Conservation (phyloP, 2,797 vertebrate genomes). For the Scolopax rusticola region DNA sequence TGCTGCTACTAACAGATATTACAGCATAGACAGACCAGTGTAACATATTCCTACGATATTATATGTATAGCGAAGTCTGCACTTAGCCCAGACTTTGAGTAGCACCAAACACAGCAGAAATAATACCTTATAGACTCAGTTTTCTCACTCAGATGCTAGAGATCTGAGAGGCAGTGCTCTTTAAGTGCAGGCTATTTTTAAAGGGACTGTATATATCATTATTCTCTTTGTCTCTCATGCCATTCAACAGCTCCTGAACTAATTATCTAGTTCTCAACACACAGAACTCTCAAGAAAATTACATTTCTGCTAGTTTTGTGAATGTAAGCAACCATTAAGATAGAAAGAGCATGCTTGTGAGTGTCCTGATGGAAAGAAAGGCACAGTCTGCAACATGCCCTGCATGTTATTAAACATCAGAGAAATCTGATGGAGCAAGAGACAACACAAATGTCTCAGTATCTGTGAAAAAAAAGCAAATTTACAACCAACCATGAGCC, state of each 20-base stretch:
- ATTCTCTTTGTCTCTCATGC: background rate
- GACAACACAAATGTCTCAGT: background rate
- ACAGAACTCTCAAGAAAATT: background rate
- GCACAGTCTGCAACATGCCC: background rate
- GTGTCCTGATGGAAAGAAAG: background rate
- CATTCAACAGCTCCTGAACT: background rate
- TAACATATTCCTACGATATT: background rate
- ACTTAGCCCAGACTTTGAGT: background rate
- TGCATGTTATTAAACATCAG: background rate
- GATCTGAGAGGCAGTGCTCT: background rate
- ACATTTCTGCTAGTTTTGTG: background rate
- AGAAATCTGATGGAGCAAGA: background rate
- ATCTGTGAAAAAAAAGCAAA: background rate
- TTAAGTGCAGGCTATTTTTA: background rate
- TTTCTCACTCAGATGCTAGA: background rate
- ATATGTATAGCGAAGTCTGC: background rate
- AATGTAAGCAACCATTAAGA: background rate
- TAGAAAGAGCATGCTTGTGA: background rate
- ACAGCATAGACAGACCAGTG: background rate
- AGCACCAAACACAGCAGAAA: background rate
- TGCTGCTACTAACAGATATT: background rate
- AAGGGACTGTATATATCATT: background rate
- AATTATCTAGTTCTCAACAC: background rate
- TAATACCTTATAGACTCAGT: background rate
- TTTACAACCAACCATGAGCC: background rate